These are phyloP conservation scores for Drosophila lowei DNA, from an alignment of 1,140 invertebrate species.

Conservation along the genomic window DNA sequence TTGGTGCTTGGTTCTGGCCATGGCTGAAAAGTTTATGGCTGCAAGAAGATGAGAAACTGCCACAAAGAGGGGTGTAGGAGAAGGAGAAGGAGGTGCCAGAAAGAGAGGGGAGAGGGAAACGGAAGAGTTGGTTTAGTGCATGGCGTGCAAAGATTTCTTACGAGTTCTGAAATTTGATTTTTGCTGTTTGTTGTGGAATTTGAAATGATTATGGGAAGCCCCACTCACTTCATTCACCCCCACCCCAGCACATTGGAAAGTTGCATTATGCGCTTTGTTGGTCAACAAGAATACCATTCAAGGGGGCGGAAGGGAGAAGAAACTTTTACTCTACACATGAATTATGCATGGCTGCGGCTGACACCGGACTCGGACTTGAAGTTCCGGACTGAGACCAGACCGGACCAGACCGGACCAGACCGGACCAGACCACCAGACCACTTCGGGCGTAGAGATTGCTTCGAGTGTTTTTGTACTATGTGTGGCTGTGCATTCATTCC, in stretches of 20 bases:
- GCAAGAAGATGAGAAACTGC: conserved; percentile 30
- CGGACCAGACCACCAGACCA: not conserved
- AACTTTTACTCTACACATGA: conserved; percentile 42
- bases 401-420: no score
- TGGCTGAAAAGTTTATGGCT: conserved; percentile 63
- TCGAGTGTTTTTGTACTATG: not conserved
- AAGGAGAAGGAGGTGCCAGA: not conserved
- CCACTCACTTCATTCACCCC: not conserved
- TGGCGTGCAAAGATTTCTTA: conserved; percentile 68
- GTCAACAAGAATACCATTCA: conserved; percentile 60
- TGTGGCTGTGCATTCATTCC: not conserved
- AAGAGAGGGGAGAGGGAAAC: not conserved
- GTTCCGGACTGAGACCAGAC: conserved; percentile 3
- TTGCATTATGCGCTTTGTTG: conserved; percentile 77
- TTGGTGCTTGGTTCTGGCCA: conserved; percentile 24
- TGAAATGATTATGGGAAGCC: conserved; percentile 70
- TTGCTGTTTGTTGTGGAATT: conserved; percentile 77
- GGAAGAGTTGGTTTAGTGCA: conserved; percentile 38
- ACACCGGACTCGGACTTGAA: not conserved
- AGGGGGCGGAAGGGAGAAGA: not conserved
- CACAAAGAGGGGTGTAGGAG: not conserved
- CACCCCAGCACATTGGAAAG: conserved; percentile 18
- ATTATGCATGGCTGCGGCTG: conserved; percentile 46
- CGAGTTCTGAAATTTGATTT: conserved; percentile 78
- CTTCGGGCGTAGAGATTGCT: conserved; percentile 1